phyloP scores from a whole-genome alignment of 2,797 vertebrate species.

The Caiman crocodilus region DNA sequence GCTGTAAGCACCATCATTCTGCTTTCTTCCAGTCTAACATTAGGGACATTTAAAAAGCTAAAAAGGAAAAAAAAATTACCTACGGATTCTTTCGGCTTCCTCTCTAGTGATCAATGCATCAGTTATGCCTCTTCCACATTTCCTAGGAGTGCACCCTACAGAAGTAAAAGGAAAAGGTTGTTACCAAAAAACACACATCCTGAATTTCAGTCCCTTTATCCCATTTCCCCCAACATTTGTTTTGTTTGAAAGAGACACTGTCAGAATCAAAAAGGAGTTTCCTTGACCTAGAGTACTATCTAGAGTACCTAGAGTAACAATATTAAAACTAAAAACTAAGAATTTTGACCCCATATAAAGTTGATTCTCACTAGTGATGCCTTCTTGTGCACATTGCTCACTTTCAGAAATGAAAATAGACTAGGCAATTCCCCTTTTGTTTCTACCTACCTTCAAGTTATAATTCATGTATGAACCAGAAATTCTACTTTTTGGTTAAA shows the following conservation, averaged over 20 bases:
- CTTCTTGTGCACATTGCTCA: fast-evolving
- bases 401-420: not conserved
- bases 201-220: not conserved
- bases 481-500: not conserved
- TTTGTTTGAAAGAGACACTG: not conserved
- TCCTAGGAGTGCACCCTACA: conserved; percentile 93
- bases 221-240: not conserved
- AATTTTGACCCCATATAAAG: too few relatives aligned
- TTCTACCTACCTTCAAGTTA: not conserved
- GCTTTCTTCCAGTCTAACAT: not conserved
- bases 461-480: not conserved
- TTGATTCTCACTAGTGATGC: not conserved
- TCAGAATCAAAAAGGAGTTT: not conserved
- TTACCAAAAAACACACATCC: not conserved
- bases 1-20: not conserved
- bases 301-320: too few relatives aligned
- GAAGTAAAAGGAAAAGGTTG: not conserved
- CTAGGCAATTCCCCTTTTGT: not conserved
- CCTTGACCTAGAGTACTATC: not conserved
- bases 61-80: conserved; percentile 76
- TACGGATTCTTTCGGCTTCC: conserved; percentile 87
- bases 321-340: not conserved
- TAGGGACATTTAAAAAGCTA: not conserved
- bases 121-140: conserved; percentile 90
- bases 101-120: conserved; percentile 89